A percentile compares a stretch with the other conserved stretches of the same genome.
Conservation (phyloP, 2,888 invertebrate species). For the Branchellion lobata region DNA sequence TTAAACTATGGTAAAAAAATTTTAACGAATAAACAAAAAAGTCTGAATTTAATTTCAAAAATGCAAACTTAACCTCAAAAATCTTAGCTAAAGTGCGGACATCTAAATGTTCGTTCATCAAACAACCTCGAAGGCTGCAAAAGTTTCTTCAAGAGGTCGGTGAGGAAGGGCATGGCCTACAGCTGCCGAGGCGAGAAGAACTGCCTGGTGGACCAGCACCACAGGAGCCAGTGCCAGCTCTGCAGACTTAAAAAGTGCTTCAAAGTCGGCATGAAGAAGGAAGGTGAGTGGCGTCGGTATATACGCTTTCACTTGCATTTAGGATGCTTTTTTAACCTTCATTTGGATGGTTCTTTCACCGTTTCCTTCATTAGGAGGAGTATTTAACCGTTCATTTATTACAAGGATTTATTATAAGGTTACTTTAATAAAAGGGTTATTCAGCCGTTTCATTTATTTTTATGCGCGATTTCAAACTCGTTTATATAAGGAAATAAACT, state of each 20-base stretch:
- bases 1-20: no score
- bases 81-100: not conserved
- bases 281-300: conserved; percentile 66
- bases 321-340: not conserved
- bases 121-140: conserved; percentile 27
- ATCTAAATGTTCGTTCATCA: not conserved
- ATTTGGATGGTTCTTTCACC: no score
- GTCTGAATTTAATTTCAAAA: no score
- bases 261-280: conserved; percentile 42
- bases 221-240: conserved; percentile 43
- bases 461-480: not conserved
- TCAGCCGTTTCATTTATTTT: no score
- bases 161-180: conserved; percentile 33
- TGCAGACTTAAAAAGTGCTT: conserved; percentile 43
- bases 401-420: no score
- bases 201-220: conserved; percentile 43
- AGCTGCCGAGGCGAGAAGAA: conserved; percentile 28
- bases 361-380: no score
- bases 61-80: no score
- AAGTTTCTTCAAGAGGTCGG: conserved; percentile 45
- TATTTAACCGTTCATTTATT: no score
- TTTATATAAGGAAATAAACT: not conserved
- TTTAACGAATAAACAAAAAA: no score
- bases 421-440: no score
- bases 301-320: no score